A percentile compares a stretch with the other conserved stretches of the same genome.
Conservation (phyloP, 2,888 invertebrate species). For the Adelognathus sp. region DNA sequence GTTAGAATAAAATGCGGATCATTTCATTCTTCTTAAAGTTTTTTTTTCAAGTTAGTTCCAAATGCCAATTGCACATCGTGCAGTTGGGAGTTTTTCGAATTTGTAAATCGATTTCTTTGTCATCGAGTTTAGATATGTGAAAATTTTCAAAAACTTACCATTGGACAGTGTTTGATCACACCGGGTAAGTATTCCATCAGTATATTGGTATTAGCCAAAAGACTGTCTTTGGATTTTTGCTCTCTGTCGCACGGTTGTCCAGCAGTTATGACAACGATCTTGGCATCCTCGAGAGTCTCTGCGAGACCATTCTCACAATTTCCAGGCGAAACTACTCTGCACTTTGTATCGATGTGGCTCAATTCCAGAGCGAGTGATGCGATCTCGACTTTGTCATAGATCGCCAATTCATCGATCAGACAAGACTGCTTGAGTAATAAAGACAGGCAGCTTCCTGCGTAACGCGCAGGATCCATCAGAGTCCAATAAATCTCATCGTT, state of each 20-base stretch:
- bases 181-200: slow-evolving; percentile 66
- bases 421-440: slow-evolving; percentile 84
- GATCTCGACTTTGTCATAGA: slow-evolving; percentile 82
- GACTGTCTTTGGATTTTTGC: slow-evolving; percentile 84
- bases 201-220: slow-evolving; percentile 82
- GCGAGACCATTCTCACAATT: slow-evolving; percentile 71
- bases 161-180: slow-evolving; percentile 67
- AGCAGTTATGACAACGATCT: slow-evolving; percentile 87
- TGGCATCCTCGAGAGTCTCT: slow-evolving; percentile 80
- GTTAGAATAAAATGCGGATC: too few relatives aligned
- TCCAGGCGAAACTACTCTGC: slow-evolving; percentile 74
- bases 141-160: slow-evolving; percentile 66
- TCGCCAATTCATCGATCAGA: slow-evolving; percentile 83
- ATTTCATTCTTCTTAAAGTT: too few relatives aligned
- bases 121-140: neutral
- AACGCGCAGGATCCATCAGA: neutral
- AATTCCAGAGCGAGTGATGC: slow-evolving; percentile 79
- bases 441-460: slow-evolving; percentile 77
- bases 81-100: too few relatives aligned
- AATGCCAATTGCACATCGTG: too few relatives aligned
- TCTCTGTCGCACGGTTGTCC: slow-evolving; percentile 82
- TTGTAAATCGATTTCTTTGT: neutral
- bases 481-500: neutral
- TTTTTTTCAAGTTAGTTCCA: too few relatives aligned
- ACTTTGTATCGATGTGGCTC: slow-evolving; percentile 81